Evolutionary conservation across 2,113 vertebrate species (phyloP), one percentile per base, ranked within the genome.

Genomic region (Ardeotis arabs): DNA sequence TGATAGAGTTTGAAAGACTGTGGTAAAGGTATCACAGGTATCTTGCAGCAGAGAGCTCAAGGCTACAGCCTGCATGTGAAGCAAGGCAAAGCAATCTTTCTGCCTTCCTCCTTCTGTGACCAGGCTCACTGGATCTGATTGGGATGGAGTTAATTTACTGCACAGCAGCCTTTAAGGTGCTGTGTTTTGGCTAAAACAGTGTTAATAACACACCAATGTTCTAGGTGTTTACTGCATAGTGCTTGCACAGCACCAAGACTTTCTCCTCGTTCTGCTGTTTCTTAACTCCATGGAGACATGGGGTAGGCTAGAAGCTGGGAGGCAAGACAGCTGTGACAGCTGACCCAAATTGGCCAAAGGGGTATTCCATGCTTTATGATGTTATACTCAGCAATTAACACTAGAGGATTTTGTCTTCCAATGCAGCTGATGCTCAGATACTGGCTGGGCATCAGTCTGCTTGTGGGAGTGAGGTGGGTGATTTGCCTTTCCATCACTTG

Each of bases 31-130:
- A 73, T 21, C 1, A 15, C 44, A 64, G 70, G 29, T 9, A 29
- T 68, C 33, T 41, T 60, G 60, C 87, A 91, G 88, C 83, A 94
- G 87, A 84, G 84, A 88, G 90, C 93, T 85, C 60, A 81, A 59
- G 70, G 37, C 56, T 84, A 5, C 78, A 82, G 74, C 41, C 33
- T 39, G 16, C 2, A 2, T 8, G 27, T 7, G 35, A 45, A 67
- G 64, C 15, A 19, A 81, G 24, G 5, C 5, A 4, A 50, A 21
- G 11, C 8, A 21, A 18, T 17, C 23, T 69, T 72, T 11, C 25
- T 93, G 81, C 55, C 18, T 35, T 69, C 18, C 25, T 20, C 12
- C 4, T 53, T 10, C 14, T 14, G 55, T 64, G 25, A 31, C 14
- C 3, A 2, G 9, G 7, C 33, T 19, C 1, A 0, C 59, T 50